Percentiles rank a stretch among this genome's conserved stretches.
Evolutionary conservation across 2,888 invertebrate species (phyloP).

Genomic region (Allacma fusca): DNA sequence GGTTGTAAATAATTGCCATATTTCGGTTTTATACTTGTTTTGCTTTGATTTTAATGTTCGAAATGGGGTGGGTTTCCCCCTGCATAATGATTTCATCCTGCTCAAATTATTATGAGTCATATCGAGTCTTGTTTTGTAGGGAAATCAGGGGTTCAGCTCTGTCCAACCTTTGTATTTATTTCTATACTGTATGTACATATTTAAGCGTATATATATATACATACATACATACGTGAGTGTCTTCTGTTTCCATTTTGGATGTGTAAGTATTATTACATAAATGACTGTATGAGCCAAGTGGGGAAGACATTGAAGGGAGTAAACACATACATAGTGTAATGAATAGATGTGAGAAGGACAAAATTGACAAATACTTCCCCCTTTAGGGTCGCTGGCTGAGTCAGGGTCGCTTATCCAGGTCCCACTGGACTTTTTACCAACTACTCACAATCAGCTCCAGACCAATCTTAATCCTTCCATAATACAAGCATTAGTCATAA

Average conservation of each 20-base stretch:
- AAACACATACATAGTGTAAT: background rate
- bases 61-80: slow-evolving; percentile 20
- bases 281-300: background rate
- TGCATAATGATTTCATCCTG: slow-evolving; percentile 30
- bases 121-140: background rate
- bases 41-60: slow-evolving; percentile 23
- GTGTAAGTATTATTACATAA: too few relatives aligned
- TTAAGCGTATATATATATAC: background rate
- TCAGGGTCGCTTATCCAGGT: slow-evolving; percentile 21
- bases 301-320: background rate
- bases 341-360: background rate
- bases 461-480: background rate
- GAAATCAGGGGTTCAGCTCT: slow-evolving; percentile 13
- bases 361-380: slow-evolving; percentile 25
- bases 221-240: too few relatives aligned
- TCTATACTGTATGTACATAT: background rate
- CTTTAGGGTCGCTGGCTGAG: slow-evolving; percentile 26
- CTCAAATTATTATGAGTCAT: slow-evolving; percentile 26
- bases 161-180: background rate
- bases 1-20: background rate
- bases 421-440: slow-evolving; percentile 44
- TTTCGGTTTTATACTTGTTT: slow-evolving; percentile 4
- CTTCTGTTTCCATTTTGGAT: too few relatives aligned
- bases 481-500: slow-evolving; percentile 36
- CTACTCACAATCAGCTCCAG: background rate